Evolutionary conservation across 2,888 invertebrate species (phyloP).

Genomic region (Cecidostiba fungosa): DNA sequence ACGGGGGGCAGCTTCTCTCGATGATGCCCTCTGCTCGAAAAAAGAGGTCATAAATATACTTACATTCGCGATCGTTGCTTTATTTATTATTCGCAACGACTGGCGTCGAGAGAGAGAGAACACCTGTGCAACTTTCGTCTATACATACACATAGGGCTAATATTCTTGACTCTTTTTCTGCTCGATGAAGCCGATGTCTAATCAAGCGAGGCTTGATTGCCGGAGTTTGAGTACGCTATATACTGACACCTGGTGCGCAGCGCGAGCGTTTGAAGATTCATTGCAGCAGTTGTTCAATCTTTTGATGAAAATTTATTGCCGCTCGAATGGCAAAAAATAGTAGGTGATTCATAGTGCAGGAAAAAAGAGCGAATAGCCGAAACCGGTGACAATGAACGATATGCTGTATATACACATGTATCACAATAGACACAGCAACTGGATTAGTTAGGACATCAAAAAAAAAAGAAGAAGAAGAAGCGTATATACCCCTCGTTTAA

Average conservation of each 20-base stretch:
- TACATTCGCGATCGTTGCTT: slow-evolving; percentile 34
- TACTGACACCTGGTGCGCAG: not conserved
- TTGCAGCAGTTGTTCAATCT: slow-evolving; percentile 9
- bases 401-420: not conserved
- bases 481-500: not conserved
- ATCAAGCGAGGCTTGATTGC: slow-evolving; percentile 31
- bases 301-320: not conserved
- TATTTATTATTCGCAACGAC: slow-evolving; percentile 39
- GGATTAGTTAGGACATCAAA: not conserved
- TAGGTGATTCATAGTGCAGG: not conserved
- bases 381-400: not conserved
- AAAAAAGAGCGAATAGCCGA: not conserved
- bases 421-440: slow-evolving; percentile 4
- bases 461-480: not conserved
- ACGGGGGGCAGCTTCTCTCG: slow-evolving; percentile 13
- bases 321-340: slow-evolving; percentile 1
- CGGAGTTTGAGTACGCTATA: not conserved
- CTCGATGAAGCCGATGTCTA: slow-evolving; percentile 10
- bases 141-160: slow-evolving; percentile 14
- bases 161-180: slow-evolving; percentile 3
- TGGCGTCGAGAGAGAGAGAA: slow-evolving; percentile 25
- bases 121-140: slow-evolving; percentile 53
- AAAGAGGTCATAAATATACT: slow-evolving; percentile 43
- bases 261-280: not conserved
- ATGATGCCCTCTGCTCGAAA: slow-evolving; percentile 40